A percentile compares a stretch with the other conserved stretches of the same genome.
Evolutionary conservation across 1,140 invertebrate genomes (phyloP).

Genomic region (Galleria mellonella): DNA sequence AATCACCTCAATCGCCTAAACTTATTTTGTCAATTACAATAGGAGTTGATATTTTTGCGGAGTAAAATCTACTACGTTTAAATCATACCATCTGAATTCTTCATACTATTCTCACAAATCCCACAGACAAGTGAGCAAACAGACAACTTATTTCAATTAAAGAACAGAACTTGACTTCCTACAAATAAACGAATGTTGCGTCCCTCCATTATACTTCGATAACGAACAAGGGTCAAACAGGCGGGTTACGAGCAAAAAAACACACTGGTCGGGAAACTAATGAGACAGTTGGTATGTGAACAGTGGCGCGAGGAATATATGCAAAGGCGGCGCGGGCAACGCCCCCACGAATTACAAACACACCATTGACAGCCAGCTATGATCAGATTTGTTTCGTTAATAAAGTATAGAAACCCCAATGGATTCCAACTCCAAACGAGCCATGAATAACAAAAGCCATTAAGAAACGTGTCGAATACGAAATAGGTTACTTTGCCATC

Average conservation of each 20-base stretch:
- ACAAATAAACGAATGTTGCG: slow-evolving; percentile 28
- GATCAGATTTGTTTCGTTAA: slow-evolving; percentile 39
- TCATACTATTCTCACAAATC: no score
- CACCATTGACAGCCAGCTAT: slow-evolving; percentile 31
- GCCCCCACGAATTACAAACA: slow-evolving; percentile 46
- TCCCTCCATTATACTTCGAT: slow-evolving; percentile 30
- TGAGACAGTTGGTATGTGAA: slow-evolving; percentile 47
- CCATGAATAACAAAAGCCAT: no score
- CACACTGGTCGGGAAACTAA: slow-evolving; percentile 45
- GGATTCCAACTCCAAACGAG: not conserved
- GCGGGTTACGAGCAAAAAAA: slow-evolving; percentile 38
- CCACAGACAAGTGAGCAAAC: no score
- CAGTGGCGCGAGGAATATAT: slow-evolving; percentile 31
- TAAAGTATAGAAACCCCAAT: slow-evolving; percentile 4
- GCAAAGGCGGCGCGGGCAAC: slow-evolving; percentile 40
- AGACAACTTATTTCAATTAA: slow-evolving; percentile 27
- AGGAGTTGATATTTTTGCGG: no score
- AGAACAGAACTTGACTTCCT: slow-evolving; percentile 13
- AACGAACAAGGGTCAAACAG: slow-evolving; percentile 39
- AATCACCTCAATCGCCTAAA: no score
- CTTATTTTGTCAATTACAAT: no score
- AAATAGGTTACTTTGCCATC: no score
- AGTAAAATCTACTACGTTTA: no score
- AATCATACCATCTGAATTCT: no score
- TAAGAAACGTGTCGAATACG: no score